phyloP scores from a whole-genome alignment of 1,140 invertebrate genomes.

The Hylyphantes graminicola region DNA sequence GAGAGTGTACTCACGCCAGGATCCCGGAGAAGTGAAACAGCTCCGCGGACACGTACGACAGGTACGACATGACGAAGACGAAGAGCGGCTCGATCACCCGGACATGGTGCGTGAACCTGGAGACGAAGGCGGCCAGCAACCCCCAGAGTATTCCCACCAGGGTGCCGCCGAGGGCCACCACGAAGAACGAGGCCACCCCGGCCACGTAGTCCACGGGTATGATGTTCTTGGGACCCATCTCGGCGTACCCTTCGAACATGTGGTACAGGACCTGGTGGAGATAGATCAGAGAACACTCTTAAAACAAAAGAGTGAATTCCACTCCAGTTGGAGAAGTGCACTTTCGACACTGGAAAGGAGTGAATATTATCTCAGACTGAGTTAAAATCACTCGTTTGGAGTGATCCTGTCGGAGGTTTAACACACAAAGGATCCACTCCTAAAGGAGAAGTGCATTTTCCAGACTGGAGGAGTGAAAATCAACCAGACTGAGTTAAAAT shows the following conservation, averaged over 20 bases:
- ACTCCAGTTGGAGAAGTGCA: too few relatives aligned
- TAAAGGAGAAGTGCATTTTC: too few relatives aligned
- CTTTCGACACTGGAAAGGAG: too few relatives aligned
- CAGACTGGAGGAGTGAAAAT: too few relatives aligned
- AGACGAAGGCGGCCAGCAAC: conserved; percentile 93
- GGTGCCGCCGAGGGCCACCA: conserved; percentile 93
- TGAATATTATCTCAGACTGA: too few relatives aligned
- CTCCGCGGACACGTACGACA: conserved; percentile 96
- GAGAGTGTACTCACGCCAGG: conserved; percentile 82
- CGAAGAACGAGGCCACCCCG: conserved; percentile 91
- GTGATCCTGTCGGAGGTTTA: too few relatives aligned
- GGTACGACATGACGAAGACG: conserved; percentile 97
- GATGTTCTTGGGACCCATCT: conserved; percentile 85
- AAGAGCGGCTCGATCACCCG: conserved; percentile 98
- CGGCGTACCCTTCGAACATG: conserved; percentile 92
- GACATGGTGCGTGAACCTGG: conserved; percentile 94
- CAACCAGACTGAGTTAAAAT: too few relatives aligned
- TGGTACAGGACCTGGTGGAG: conserved; percentile 84
- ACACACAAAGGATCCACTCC: too few relatives aligned
- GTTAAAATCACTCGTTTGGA: too few relatives aligned
- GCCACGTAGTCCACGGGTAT: conserved; percentile 77
- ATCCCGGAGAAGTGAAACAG: conserved; percentile 99
- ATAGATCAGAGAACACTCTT: background rate
- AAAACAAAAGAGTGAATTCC: too few relatives aligned
- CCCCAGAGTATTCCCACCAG: conserved; percentile 96